Percentiles rank a stretch among this genome's conserved stretches.
Evolutionary conservation across 2,113 vertebrate species (phyloP).

Genomic region (Chloropsis cyanopogon): DNA sequence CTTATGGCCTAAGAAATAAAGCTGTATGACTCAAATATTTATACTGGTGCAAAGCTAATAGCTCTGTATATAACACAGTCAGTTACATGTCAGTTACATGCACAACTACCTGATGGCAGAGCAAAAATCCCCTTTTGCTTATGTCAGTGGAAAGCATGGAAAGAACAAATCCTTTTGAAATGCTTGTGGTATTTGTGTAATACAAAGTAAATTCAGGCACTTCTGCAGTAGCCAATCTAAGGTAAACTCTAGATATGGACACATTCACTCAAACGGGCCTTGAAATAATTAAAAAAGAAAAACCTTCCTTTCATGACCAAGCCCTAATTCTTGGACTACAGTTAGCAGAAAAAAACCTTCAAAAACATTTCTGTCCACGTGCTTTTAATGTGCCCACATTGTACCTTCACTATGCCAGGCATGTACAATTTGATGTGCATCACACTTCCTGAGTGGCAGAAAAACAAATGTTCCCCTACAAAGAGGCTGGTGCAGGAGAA

Average conservation of each 20-base stretch:
- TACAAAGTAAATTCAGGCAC: background rate
- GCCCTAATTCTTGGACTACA: background rate
- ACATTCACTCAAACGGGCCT: background rate
- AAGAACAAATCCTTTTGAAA: background rate
- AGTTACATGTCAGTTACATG: fast-evolving
- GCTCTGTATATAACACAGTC: background rate
- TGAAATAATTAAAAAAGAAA: background rate
- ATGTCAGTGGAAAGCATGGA: background rate
- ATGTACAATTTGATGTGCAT: too few relatives aligned
- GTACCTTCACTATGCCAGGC: background rate
- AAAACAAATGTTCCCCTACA: background rate
- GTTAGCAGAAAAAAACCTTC: background rate
- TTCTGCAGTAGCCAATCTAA: background rate
- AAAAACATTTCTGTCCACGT: background rate
- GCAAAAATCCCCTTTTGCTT: background rate
- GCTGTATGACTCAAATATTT: background rate
- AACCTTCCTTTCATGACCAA: background rate
- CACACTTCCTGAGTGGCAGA: background rate
- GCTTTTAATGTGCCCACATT: background rate
- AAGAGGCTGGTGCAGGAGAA: background rate
- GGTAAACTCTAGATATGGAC: background rate
- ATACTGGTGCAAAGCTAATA: background rate
- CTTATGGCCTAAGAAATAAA: background rate
- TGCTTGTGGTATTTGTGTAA: fast-evolving
- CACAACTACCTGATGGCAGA: background rate